These are phyloP conservation scores for Hyperopisus bebe DNA, from an alignment of 2,113 vertebrate species.

Conservation along the genomic window DNA sequence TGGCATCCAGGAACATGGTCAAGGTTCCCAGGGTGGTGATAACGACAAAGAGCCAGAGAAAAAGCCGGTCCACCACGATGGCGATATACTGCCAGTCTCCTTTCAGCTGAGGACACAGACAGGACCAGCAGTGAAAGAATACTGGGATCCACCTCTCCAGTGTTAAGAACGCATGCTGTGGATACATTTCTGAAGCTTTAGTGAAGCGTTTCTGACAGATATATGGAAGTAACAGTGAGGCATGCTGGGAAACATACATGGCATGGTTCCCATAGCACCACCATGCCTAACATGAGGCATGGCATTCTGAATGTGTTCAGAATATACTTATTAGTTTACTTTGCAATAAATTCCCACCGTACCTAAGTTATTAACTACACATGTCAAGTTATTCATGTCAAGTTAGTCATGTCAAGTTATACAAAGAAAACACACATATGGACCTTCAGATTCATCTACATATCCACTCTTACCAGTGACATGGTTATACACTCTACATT, in stretches of 20 bases:
- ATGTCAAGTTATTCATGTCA: not conserved
- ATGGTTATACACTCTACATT: not conserved
- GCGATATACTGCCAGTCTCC: conserved; percentile 86
- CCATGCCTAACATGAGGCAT: not conserved
- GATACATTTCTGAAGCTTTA: not conserved
- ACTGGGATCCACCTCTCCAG: not conserved
- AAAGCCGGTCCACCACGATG: conserved; percentile 80
- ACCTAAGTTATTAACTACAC: not conserved
- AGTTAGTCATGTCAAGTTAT: not conserved
- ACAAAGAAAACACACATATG: not conserved
- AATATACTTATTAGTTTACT: not conserved
- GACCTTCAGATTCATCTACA: not conserved
- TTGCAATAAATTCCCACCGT: not conserved
- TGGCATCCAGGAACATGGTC: conserved; percentile 80
- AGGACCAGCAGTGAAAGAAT: not conserved
- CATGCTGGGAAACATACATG: not conserved
- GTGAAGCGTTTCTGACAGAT: not conserved
- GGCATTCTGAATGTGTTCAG: not conserved
- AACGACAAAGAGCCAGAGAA: conserved; percentile 79
- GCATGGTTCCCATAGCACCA: not conserved
- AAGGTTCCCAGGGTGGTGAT: conserved; percentile 80
- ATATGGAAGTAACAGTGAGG: not conserved
- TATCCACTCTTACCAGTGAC: not conserved
- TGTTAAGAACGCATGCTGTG: not conserved
- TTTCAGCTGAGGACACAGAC: conserved; percentile 63